Evolutionary conservation across 2,888 invertebrate genomes (phyloP).

Genomic region (Magallana nippona): DNA sequence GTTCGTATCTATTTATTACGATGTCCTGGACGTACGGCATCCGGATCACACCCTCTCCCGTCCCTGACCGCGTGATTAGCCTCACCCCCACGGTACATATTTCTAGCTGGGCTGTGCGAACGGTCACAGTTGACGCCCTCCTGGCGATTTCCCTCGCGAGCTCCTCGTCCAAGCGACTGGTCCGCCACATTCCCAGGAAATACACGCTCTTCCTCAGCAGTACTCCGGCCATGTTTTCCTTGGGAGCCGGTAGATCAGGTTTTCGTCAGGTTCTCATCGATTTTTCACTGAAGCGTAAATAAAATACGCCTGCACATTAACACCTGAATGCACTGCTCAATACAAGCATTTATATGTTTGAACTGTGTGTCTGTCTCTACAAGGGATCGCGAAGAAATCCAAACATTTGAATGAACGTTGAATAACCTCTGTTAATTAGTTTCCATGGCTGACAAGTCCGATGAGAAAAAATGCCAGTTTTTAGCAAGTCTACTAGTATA

Average conservation of each 20-base stretch:
- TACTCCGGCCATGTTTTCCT: constrained; percentile 25
- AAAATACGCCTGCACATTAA: constrained; percentile 3
- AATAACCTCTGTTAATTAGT: too few relatives aligned
- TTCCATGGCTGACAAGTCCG: too few relatives aligned
- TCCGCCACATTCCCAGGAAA: constrained; percentile 37
- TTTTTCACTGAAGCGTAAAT: constrained; percentile 23
- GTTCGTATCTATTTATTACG: constrained; percentile 15
- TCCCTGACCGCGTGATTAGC: neutral
- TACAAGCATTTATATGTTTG: too few relatives aligned
- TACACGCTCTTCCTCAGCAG: constrained; percentile 22
- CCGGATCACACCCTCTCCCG: constrained; percentile 28
- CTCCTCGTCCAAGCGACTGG: neutral
- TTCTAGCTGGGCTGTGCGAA: neutral
- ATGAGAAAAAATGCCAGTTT: too few relatives aligned
- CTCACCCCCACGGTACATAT: constrained; percentile 10
- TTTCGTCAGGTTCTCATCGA: constrained; percentile 18
- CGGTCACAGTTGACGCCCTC: neutral
- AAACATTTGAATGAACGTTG: too few relatives aligned
- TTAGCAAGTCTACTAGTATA: too few relatives aligned
- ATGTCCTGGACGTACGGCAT: constrained; percentile 30
- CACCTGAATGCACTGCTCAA: neutral
- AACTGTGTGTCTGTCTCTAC: too few relatives aligned
- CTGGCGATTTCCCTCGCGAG: constrained; percentile 31
- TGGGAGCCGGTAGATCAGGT: neutral
- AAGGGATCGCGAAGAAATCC: too few relatives aligned